phyloP scores from a whole-genome alignment of 2,888 invertebrate species.

The Fragum sueziense region DNA sequence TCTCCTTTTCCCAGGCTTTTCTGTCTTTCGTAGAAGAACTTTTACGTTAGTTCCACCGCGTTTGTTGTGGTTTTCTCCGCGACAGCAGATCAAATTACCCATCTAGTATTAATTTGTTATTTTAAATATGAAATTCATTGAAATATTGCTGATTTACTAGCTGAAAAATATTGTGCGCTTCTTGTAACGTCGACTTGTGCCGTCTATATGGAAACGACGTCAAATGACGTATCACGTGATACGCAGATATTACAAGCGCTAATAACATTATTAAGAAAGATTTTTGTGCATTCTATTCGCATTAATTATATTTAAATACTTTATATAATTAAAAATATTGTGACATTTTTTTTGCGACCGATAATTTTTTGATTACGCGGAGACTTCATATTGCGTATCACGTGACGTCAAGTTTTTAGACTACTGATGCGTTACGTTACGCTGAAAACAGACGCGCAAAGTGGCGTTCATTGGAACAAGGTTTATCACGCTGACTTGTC shows the following conservation, averaged over 20 bases:
- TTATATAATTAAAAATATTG: no score
- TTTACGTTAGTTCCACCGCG: background rate
- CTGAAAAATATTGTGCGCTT: background rate
- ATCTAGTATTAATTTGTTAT: background rate
- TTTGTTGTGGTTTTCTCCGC: background rate
- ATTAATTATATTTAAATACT: no score
- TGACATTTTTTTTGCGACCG: no score
- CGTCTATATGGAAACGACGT: constrained; percentile 1
- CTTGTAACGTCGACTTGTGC: background rate
- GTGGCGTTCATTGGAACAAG: no score
- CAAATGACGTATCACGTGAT: background rate
- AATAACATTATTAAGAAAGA: no score
- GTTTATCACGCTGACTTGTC: no score
- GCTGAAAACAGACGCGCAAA: no score
- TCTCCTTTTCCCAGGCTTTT: background rate
- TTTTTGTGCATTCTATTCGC: no score
- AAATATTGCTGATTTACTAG: background rate
- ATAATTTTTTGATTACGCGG: no score
- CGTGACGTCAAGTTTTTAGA: no score
- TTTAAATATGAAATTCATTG: background rate
- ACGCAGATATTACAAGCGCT: background rate
- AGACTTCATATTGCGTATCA: no score
- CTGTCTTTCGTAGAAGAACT: background rate
- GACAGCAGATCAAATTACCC: constrained; percentile 3
- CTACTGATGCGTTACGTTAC: no score